A percentile compares a stretch with the other conserved stretches of the same genome.
These are phyloP conservation scores for Pseudochromis fuscus DNA, from an alignment of 2,797 vertebrate species.

Conservation along the genomic window DNA sequence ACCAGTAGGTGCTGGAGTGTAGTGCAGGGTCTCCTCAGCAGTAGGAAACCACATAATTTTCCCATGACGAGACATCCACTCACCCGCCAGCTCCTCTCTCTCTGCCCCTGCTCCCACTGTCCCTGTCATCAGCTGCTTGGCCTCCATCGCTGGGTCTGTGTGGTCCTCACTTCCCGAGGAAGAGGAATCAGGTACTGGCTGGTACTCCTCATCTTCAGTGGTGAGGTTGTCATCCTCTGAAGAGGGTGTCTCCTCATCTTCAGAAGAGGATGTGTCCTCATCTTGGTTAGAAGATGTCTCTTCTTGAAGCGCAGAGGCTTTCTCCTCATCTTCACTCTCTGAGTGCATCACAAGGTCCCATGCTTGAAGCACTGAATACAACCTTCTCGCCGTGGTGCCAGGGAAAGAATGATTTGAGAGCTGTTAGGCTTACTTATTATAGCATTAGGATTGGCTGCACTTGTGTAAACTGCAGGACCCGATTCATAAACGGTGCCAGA, in stretches of 20 bases:
- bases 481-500: too few relatives aligned
- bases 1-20: conserved; percentile 3
- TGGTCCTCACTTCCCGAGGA: neutral
- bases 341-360: too few relatives aligned
- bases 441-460: too few relatives aligned
- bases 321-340: neutral
- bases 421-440: too few relatives aligned
- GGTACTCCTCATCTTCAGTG: neutral
- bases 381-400: neutral
- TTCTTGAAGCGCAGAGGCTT: neutral
- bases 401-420: neutral
- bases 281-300: neutral
- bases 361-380: too few relatives aligned
- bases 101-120: too few relatives aligned
- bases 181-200: neutral
- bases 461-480: too few relatives aligned
- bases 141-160: neutral
- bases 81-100: neutral
- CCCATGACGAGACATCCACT: neutral
- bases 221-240: too few relatives aligned
- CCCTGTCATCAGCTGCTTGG: conserved; percentile 1
- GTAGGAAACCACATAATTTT: neutral
- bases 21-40: neutral
- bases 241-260: too few relatives aligned
- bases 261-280: neutral